Base-by-base conservation (phyloP, 92 coral and sea anemone genomes). In the Muricea muricata region DNA sequence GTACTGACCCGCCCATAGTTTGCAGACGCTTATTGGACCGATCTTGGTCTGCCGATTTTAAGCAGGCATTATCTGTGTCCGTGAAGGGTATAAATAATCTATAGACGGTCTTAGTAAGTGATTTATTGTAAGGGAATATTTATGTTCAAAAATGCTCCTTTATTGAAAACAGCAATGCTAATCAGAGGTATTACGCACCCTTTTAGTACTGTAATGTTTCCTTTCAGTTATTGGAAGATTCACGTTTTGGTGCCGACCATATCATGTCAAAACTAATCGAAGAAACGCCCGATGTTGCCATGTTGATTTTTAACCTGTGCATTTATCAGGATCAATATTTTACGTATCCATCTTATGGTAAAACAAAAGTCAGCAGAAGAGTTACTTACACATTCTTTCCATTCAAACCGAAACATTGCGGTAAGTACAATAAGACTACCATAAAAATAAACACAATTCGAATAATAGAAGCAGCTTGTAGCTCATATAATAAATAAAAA, bases 201-300 rank as follows among this genome's bases (percentile, higher is more conserved):
- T n/a, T 6, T 58, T 26, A 14, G n/a, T 20, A 6, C n/a, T n/a
- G n/a, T n/a, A n/a, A n/a, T n/a, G n/a, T n/a, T 26, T 4, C 30
- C 15, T 75, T 75, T 75, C 14, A 75, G 81, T 23, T 75, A 34
- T 30, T 75, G 32, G 81, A 75, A 28, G 66, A 75, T 23, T 75
- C 81, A 13, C 40, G 52, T 26, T 75, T 75, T 32, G 70, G 70
- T 32, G 67, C 82, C 57, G 70, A 37, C 20, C 52, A 42, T 35
- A 60, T 77, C 13, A 77, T 77, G 82, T 15, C 82, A 55, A 55
- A 77, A n/a, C 52, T 77, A 1, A 61, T 77, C 15, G 82, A 77
- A 32, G 70, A 77, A 50, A 77, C 40, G 26, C 82, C 82, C 2
- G 1, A 10, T 5, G 82, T 37, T 33, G 82, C 82, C 45, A 21